Base-by-base conservation (phyloP, 2,888 invertebrate genomes). In the Xylophagus ater region DNA sequence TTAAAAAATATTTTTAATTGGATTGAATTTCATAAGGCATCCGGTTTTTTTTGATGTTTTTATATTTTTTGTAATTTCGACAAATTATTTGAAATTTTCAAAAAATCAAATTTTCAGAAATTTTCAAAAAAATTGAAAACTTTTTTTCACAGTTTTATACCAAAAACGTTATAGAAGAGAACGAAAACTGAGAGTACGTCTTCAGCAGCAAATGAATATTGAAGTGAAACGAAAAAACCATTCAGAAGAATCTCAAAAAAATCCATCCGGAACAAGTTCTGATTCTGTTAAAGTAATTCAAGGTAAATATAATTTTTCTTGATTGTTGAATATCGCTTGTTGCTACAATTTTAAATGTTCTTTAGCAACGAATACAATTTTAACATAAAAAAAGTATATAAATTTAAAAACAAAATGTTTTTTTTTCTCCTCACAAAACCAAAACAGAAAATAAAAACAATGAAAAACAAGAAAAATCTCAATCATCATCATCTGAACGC, bases 131-230 rank as follows among this genome's bases (percentile, higher is more conserved):
- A n/a, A n/a, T n/a, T n/a, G n/a, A n/a, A n/a, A n/a, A n/a, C n/a
- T 40, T 34, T 40, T 38, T n/a, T 20, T 73, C 72, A 14, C 76
- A 92, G 92, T 82, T 47, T 71, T 84, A 60, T 87, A 85, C 65
- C 89, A 90, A 65, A 90, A 90, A 63, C 78, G 89, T 46, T 73
- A 89, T 68, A 82, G 89, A 71, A 83, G 86, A 56, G 92, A 92
- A 61, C 75, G 83, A 51, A 79, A 85, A 62, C 77, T 80, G 47
- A 73, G 88, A 53, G 78, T 83, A 58, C 76, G 84, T 53, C 72
- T 88, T 41, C 88, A 90, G 57, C 87, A 89, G 51, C 87, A 89
- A 58, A 66, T 90, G 47, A 86, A 86, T 51, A 60, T 74, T 52
- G 88, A 88, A 62, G 70, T 81, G 53, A 87, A 86, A 63, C 73